Percentiles rank a stretch among this genome's conserved stretches.
phyloP scores from a whole-genome alignment of 2,797 vertebrate species.

The Sebastes miniatus region DNA sequence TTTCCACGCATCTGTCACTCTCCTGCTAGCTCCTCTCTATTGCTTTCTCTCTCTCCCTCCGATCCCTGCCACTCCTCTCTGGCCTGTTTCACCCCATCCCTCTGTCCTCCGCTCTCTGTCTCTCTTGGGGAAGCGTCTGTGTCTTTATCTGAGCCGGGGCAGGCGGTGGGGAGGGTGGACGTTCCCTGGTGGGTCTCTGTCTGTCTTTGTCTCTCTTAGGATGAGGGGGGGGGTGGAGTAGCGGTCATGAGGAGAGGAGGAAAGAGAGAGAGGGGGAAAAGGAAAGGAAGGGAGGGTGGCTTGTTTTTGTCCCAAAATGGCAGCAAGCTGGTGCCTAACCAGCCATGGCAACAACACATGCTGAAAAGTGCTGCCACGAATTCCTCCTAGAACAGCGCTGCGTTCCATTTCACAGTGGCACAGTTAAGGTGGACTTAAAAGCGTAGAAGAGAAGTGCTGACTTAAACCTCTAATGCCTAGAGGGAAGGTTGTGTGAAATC shows the following conservation, averaged over 20 bases:
- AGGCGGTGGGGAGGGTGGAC: constrained; percentile 59
- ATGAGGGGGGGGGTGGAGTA: background rate
- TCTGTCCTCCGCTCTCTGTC: constrained; percentile 43
- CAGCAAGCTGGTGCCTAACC: constrained; percentile 59
- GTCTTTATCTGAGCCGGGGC: constrained; percentile 71
- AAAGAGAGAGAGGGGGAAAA: background rate
- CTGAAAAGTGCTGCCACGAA: constrained; percentile 42
- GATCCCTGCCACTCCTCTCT: constrained; percentile 52
- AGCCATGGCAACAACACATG: constrained; percentile 62
- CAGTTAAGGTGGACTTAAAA: constrained; percentile 49
- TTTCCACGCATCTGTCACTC: constrained; percentile 70
- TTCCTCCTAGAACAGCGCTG: constrained; percentile 23
- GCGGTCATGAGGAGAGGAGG: constrained; percentile 10
- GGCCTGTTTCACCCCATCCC: constrained; percentile 68
- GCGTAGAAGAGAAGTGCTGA: constrained; percentile 42
- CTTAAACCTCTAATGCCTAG: constrained; percentile 1
- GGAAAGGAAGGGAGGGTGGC: constrained; percentile 7
- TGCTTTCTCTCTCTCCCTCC: constrained; percentile 7
- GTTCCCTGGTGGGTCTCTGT: constrained; percentile 68
- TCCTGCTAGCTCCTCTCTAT: constrained; percentile 39
- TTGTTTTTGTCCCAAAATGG: constrained; percentile 52
- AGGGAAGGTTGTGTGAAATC: constrained; percentile 6
- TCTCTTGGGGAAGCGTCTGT: constrained; percentile 63
- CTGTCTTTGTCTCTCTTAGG: constrained; percentile 65
- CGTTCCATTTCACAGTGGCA: constrained; percentile 33